Percentiles rank a stretch among this genome's conserved stretches.
Conservation (phyloP, 35 echinoderm and acorn worm species). For the Chiridota heheva region DNA sequence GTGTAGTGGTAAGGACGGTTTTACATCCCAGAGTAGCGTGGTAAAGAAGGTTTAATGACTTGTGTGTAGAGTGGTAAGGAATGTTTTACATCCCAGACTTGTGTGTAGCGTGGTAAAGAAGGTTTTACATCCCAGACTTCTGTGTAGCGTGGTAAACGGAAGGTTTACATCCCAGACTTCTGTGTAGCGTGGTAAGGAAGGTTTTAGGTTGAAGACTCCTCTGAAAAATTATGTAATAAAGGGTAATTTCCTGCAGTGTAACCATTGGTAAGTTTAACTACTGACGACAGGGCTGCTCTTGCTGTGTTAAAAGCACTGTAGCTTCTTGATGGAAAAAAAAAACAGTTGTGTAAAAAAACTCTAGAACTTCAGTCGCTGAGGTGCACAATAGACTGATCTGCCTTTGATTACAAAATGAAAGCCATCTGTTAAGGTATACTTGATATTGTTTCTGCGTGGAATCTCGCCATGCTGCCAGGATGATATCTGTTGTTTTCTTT, state of each 20-base stretch:
- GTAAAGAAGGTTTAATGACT: too few relatives aligned
- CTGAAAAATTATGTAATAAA: constrained; percentile 16
- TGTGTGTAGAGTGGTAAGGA: too few relatives aligned
- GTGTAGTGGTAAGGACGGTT: too few relatives aligned
- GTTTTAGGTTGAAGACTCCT: constrained; percentile 36
- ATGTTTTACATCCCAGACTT: too few relatives aligned
- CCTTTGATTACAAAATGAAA: constrained; percentile 41
- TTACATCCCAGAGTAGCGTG: too few relatives aligned
- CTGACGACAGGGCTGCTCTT: constrained; percentile 14
- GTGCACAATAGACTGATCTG: neutral
- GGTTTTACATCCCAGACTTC: too few relatives aligned
- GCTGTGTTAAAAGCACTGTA: constrained; percentile 32
- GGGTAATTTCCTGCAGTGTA: constrained; percentile 18
- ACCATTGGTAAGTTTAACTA: constrained; percentile 9
- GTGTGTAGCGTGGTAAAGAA: too few relatives aligned
- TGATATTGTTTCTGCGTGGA: constrained; percentile 60
- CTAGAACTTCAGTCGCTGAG: neutral
- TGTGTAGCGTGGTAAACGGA: too few relatives aligned
- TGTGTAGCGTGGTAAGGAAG: too few relatives aligned
- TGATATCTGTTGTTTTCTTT: constrained; percentile 45
- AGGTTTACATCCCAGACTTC: too few relatives aligned
- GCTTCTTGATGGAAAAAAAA: neutral
- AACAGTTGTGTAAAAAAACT: constrained; percentile 15
- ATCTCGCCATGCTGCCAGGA: constrained; percentile 61
- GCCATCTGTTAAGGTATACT: constrained; percentile 53